phyloP scores from a whole-genome alignment of 2,797 vertebrate species.

The Selene dorsalis region DNA sequence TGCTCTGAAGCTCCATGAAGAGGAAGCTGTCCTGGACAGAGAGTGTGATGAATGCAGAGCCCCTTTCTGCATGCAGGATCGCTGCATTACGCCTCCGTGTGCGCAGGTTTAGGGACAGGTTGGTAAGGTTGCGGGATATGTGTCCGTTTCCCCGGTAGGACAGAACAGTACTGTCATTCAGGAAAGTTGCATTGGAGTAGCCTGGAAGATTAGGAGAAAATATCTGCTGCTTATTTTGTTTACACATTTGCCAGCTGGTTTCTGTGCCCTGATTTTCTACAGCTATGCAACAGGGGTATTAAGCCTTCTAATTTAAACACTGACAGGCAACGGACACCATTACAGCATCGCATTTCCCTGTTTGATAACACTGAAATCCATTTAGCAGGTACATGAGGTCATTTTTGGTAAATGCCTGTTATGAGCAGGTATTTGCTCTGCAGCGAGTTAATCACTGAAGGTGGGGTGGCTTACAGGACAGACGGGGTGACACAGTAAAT shows the following conservation, averaged over 20 bases:
- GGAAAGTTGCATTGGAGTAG: slow-evolving; percentile 88
- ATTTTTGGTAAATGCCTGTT: neutral
- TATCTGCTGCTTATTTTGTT: neutral
- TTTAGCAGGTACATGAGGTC: slow-evolving; percentile 4
- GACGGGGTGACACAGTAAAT: slow-evolving; percentile 33
- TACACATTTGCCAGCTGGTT: neutral
- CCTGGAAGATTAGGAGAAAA: slow-evolving; percentile 76
- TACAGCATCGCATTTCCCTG: neutral
- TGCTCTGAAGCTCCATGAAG: slow-evolving; percentile 86
- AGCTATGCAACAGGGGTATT: neutral
- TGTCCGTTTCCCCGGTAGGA: slow-evolving; percentile 88
- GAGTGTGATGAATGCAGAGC: slow-evolving; percentile 84
- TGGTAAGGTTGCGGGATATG: slow-evolving; percentile 88
- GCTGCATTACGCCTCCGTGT: slow-evolving; percentile 82
- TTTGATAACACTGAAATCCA: slow-evolving; percentile 1
- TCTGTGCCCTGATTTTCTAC: neutral
- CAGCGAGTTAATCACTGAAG: slow-evolving; percentile 24
- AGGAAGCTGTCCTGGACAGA: slow-evolving; percentile 86
- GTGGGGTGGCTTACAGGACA: slow-evolving; percentile 27
- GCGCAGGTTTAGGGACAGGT: slow-evolving; percentile 87
- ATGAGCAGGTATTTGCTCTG: slow-evolving; percentile 19
- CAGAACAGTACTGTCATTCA: slow-evolving; percentile 81
- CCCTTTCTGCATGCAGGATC: slow-evolving; percentile 87
- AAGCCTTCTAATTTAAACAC: neutral
- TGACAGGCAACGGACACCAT: neutral